Percentiles rank a stretch among this genome's conserved stretches.
Evolutionary conservation across 2,113 vertebrate genomes (phyloP).

Genomic region (Chlorodrepanis virens): DNA sequence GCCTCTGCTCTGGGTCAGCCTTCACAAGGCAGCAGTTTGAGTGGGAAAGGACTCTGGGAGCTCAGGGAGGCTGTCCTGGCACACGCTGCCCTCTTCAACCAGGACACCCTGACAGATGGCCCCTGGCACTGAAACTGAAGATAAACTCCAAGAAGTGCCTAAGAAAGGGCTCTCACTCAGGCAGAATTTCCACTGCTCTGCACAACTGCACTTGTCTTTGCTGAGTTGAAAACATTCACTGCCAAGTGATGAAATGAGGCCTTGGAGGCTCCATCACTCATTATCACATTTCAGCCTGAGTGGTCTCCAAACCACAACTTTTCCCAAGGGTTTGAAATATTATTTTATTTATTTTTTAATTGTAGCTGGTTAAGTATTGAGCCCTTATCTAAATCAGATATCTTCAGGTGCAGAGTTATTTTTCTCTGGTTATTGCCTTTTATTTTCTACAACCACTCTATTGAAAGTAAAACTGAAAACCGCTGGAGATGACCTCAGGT

Average conservation of each 20-base stretch:
- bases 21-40: not conserved
- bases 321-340: not conserved
- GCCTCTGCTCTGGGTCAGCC: not conserved
- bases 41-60: not conserved
- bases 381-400: not conserved
- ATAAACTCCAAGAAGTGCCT: not conserved
- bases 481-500: not conserved
- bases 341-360: not conserved
- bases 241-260: not conserved
- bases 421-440: not conserved
- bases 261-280: not conserved
- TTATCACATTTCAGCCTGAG: conserved; percentile 6
- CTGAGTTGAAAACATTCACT: not conserved
- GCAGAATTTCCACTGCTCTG: not conserved
- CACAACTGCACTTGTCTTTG: not conserved
- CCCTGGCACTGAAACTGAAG: not conserved
- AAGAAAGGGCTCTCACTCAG: not conserved
- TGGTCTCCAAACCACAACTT: conserved; percentile 18
- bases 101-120: not conserved
- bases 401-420: not conserved
- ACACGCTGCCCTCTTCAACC: fast-evolving
- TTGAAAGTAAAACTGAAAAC: not conserved
- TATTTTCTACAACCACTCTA: not conserved
- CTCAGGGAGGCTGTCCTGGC: not conserved
- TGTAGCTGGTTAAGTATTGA: not conserved